phyloP scores from a whole-genome alignment of 2,888 invertebrate genomes.

The Nemapogon koenigi region DNA sequence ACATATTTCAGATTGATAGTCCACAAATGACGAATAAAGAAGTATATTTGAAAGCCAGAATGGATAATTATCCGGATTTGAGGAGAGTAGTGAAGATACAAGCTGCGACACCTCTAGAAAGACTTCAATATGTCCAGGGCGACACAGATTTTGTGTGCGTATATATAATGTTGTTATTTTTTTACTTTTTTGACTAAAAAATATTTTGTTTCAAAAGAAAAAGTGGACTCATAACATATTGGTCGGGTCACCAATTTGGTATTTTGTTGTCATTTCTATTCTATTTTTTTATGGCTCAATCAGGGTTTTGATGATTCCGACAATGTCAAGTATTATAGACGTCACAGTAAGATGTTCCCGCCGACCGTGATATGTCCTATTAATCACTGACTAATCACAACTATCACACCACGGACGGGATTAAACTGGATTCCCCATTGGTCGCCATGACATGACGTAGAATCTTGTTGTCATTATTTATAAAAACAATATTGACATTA shows the following conservation, averaged over 20 bases:
- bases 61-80: slow-evolving; percentile 36
- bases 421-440: too few relatives aligned
- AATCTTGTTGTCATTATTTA: too few relatives aligned
- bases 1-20: slow-evolving; percentile 41
- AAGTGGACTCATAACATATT: not conserved
- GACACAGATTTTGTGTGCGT: slow-evolving; percentile 53
- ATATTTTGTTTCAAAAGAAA: not conserved
- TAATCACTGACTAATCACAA: too few relatives aligned
- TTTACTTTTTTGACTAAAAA: not conserved
- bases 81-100: slow-evolving; percentile 42
- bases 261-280: too few relatives aligned
- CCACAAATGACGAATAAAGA: slow-evolving; percentile 39
- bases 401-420: too few relatives aligned
- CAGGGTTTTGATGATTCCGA: too few relatives aligned
- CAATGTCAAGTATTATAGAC: too few relatives aligned
- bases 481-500: not conserved
- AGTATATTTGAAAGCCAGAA: slow-evolving; percentile 47
- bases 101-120: slow-evolving; percentile 42
- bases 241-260: too few relatives aligned
- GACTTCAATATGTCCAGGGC: slow-evolving; percentile 37
- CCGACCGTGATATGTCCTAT: too few relatives aligned
- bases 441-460: too few relatives aligned
- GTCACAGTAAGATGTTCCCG: too few relatives aligned
- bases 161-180: slow-evolving; percentile 1
- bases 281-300: too few relatives aligned